These are phyloP conservation scores for Clostera curtula DNA, from an alignment of 2,888 invertebrate genomes.

Conservation along the genomic window DNA sequence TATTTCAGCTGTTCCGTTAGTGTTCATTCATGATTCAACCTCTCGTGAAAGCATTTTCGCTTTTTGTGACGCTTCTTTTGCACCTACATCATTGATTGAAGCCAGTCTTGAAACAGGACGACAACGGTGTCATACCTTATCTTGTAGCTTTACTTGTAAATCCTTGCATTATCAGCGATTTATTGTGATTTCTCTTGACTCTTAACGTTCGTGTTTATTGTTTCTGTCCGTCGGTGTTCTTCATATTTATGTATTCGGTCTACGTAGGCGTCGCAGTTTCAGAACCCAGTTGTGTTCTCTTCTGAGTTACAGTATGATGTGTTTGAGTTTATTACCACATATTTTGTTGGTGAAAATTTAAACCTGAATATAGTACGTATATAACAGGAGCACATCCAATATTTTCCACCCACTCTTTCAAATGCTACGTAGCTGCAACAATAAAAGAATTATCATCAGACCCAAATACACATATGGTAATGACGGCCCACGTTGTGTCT, in stretches of 20 bases:
- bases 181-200: conserved; percentile 58
- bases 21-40: conserved; percentile 39
- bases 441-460: conserved; percentile 45
- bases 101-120: conserved; percentile 32
- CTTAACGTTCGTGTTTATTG: conserved; percentile 60
- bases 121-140: conserved; percentile 51
- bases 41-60: conserved; percentile 19
- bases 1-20: conserved; percentile 39
- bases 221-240: conserved; percentile 28
- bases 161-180: conserved; percentile 60
- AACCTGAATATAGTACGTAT: conserved; percentile 31
- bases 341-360: conserved; percentile 41
- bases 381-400: conserved; percentile 39
- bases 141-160: conserved; percentile 51
- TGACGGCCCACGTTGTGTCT: conserved; percentile 50
- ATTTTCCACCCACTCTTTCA: conserved; percentile 50
- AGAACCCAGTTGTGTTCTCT: conserved; percentile 46
- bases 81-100: conserved; percentile 33
- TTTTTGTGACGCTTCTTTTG: conserved; percentile 17
- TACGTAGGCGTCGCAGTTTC: conserved; percentile 68
- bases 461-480: conserved; percentile 44
- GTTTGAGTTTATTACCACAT: conserved; percentile 32
- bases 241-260: conserved; percentile 49
- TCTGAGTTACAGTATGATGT: conserved; percentile 46
- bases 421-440: conserved; percentile 53